Base-by-base conservation (phyloP, 2,888 invertebrate species). In the Sycophila texana region DNA sequence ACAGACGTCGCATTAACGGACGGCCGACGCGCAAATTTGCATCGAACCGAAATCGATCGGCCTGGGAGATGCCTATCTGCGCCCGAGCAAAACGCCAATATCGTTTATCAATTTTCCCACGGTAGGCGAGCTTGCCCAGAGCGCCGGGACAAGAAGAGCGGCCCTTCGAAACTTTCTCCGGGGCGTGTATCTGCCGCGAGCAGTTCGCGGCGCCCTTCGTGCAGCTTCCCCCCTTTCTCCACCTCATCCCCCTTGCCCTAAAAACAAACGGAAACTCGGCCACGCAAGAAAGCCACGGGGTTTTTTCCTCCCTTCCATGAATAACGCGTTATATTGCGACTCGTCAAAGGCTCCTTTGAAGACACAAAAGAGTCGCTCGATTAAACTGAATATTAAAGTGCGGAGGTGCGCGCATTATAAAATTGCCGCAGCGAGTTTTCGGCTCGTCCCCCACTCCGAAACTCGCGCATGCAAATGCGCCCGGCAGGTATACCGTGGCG, bases 381-480 rank as follows among this genome's bases (percentile, higher is more conserved):
- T 71, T 67, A 75, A 67, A 68, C 67, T 73, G 57, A 51, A 65
- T 65, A 65, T 30, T n/a, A n/a, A 12, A 16, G 61, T 61, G 57
- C 71, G 60, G 57, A 14, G 61, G 70, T 58, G 60, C 70, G 77
- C 71, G 65, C 66, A 77, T 80, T 80, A 80, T 71, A 72, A 77
- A 78, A 78, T 75, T 75, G 75, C 74, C 57, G 55, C 71, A 12
- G 74, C 76, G 74, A 75, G 71, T 77, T 74, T 75, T 74, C 58
- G 66, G 75, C 68, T 13, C 12, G 16, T 16, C n/a, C n/a, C 53
- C 4, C 53, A 1, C 53, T 4, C 53, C 53, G 53, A 10, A 39
- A 1, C 39, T 10, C 53, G 55, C 16, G 16, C 72, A 71, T 71
- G 74, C 68, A 74, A 68, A 79, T 74, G 58, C 71, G 58, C 39